These are phyloP conservation scores for Drosophila subpulchrella DNA, from an alignment of 1,140 invertebrate genomes.

Conservation along the genomic window DNA sequence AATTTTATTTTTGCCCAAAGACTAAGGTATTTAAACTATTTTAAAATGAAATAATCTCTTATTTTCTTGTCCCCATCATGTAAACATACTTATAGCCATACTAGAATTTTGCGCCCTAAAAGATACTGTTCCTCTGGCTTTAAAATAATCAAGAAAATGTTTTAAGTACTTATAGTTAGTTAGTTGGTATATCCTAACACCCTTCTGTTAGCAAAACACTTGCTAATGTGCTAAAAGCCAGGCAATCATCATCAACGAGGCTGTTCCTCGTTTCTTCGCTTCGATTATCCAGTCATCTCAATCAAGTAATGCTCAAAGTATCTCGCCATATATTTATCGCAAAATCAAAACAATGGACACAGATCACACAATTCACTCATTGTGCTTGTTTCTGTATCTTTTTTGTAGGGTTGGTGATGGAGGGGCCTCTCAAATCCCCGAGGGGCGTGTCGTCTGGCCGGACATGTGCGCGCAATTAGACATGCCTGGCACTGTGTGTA, in stretches of 20 bases:
- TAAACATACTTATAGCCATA: too few relatives aligned
- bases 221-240: conserved; percentile 2
- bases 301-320: conserved; percentile 23
- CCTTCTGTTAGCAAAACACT: too few relatives aligned
- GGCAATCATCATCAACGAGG: conserved; percentile 1
- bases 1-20: too few relatives aligned
- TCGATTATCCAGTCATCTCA: conserved; percentile 32
- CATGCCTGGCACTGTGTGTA: conserved; percentile 64
- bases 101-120: too few relatives aligned
- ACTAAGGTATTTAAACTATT: too few relatives aligned
- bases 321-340: conserved; percentile 40
- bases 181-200: neutral
- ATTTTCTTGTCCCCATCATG: too few relatives aligned
- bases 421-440: conserved; percentile 25
- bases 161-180: neutral
- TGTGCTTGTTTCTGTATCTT: conserved; percentile 43
- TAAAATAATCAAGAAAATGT: too few relatives aligned
- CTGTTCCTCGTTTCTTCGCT: neutral
- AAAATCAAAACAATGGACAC: conserved; percentile 57
- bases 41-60: too few relatives aligned
- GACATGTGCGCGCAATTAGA: conserved; percentile 79
- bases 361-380: conserved; percentile 57
- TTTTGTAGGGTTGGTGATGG: neutral
- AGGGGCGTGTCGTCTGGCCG: conserved; percentile 62
- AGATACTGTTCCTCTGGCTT: too few relatives aligned